A percentile compares a stretch with the other conserved stretches of the same genome.
Conservation (phyloP, 2,113 vertebrate species). For the Mus pahari region DNA sequence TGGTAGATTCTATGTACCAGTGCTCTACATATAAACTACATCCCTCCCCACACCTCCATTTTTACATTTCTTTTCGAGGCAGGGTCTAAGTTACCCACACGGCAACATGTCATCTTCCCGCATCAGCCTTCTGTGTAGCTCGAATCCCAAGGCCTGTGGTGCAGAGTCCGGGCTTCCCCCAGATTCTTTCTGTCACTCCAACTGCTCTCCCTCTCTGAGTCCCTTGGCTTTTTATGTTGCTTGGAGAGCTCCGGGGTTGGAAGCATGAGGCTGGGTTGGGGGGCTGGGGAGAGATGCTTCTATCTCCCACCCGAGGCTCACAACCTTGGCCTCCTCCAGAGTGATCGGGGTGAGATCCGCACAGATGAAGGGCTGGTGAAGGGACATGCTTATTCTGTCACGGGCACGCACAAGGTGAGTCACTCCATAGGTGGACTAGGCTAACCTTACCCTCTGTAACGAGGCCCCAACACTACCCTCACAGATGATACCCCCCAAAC, state of each 20-base stretch:
- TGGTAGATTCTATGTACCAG: neutral
- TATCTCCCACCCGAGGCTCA: neutral
- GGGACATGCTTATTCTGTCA: conserved; percentile 82
- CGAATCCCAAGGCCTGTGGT: neutral
- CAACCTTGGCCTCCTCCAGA: conserved; percentile 34
- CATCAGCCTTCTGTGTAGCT: neutral
- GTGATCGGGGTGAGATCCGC: conserved; percentile 67
- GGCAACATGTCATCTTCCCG: neutral
- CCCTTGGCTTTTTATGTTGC: neutral
- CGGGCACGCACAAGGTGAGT: conserved; percentile 74
- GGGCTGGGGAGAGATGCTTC: neutral
- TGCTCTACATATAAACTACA: neutral
- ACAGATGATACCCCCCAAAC: neutral
- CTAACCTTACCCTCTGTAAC: rapidly evolving
- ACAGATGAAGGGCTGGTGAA: conserved; percentile 83
- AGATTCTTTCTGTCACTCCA: rapidly evolving
- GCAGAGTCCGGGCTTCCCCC: neutral
- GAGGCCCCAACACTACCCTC: neutral
- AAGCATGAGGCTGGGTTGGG: neutral
- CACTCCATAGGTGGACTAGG: rapidly evolving
- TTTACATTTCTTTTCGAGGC: neutral
- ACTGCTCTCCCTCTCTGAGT: neutral
- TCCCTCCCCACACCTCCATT: neutral
- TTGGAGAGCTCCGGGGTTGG: neutral
- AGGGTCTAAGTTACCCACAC: neutral